Conservation (phyloP, 30 jellyfish, hydroid and myxozoan species). For the Hydractinia echinata region DNA sequence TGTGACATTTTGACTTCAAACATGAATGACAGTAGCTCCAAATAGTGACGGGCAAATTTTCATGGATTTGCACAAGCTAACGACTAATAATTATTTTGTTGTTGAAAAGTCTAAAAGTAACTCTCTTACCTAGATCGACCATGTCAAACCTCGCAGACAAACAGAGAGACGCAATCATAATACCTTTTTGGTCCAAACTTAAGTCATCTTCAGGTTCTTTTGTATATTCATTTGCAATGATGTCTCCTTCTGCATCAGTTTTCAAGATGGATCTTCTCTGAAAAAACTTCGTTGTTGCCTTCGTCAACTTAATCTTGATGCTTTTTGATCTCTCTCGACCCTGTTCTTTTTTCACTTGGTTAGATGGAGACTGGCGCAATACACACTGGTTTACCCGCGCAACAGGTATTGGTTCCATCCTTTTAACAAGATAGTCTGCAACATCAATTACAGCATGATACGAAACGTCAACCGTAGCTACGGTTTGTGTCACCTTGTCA, state of each 20-base stretch:
- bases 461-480: conserved; percentile 71
- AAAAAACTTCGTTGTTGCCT: conserved; percentile 81
- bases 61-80: too few species aligned
- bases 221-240: conserved; percentile 13
- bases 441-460: conserved; percentile 59
- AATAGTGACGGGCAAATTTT: too few species aligned
- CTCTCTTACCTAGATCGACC: too few species aligned
- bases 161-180: too few species aligned
- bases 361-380: conserved; percentile 34
- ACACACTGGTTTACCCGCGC: conserved; percentile 64
- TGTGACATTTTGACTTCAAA: too few species aligned
- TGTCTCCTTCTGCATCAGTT: conserved; percentile 16
- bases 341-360: conserved; percentile 49
- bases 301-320: conserved; percentile 57
- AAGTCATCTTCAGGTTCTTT: too few species aligned
- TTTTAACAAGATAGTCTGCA: conserved; percentile 50
- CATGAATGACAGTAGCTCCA: too few species aligned
- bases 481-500: conserved; percentile 39
- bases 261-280: conserved; percentile 56
- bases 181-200: too few species aligned
- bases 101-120: too few species aligned
- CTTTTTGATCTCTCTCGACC: conserved; percentile 44
- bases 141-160: too few species aligned
- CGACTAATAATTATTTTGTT: too few species aligned
- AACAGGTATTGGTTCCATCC: conserved; percentile 84